Evolutionary conservation across 1,140 invertebrate species (phyloP).

Genomic region (Brachystomella parvula): DNA sequence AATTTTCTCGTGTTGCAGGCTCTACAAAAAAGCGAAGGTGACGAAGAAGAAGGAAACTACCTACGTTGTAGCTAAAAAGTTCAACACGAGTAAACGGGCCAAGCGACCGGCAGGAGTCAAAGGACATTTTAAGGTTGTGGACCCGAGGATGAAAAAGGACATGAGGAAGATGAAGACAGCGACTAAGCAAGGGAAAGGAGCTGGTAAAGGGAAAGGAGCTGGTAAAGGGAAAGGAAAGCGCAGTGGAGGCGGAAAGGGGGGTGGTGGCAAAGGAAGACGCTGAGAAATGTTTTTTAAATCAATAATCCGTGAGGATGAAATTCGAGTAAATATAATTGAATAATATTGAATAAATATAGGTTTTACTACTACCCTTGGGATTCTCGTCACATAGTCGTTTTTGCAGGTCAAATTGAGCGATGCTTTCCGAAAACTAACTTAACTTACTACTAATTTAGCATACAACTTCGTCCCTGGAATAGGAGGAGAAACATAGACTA

Average conservation of each 20-base stretch:
- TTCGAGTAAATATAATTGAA: neutral
- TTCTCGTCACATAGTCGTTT: too few relatives aligned
- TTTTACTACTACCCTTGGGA: too few relatives aligned
- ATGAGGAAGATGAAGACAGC: constrained; percentile 56
- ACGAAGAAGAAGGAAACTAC: constrained; percentile 81
- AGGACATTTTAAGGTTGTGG: constrained; percentile 88
- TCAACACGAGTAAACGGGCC: constrained; percentile 63
- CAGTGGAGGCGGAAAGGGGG: neutral
- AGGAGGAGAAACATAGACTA: constrained; percentile 60
- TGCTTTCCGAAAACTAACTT: too few relatives aligned
- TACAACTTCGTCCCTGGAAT: neutral
- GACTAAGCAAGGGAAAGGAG: constrained; percentile 52
- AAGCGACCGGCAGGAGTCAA: constrained; percentile 76
- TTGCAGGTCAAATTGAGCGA: too few relatives aligned
- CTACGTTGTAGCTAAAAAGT: constrained; percentile 91
- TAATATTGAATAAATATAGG: too few relatives aligned
- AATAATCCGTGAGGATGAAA: neutral
- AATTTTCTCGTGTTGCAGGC: constrained; percentile 48
- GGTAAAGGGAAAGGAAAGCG: constrained; percentile 19
- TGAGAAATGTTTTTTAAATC: constrained; percentile 5
- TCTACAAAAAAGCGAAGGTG: constrained; percentile 84
- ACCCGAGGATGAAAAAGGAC: constrained; percentile 94
- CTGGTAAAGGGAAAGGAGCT: constrained; percentile 39
- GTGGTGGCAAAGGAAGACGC: neutral
- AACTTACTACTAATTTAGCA: too few relatives aligned